phyloP scores from a whole-genome alignment of 2,888 invertebrate genomes.

The Podotricha telesiphe region DNA sequence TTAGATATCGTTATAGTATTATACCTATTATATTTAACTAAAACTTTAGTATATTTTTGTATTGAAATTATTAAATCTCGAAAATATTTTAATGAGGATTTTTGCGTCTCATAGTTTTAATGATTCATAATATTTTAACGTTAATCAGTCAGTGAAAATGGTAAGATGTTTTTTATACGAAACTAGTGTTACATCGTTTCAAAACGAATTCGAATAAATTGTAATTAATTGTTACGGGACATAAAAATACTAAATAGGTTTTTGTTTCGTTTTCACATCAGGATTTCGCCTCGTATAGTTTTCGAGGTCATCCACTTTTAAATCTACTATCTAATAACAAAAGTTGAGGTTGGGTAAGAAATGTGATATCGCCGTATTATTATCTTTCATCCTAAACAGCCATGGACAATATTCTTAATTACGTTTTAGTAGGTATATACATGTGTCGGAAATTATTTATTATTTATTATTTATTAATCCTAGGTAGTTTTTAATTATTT shows the following conservation, averaged over 20 bases:
- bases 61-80: background rate
- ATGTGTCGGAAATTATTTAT: constrained; percentile 14
- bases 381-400: constrained; percentile 37
- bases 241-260: constrained; percentile 28
- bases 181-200: background rate
- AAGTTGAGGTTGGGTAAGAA: constrained; percentile 36
- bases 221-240: constrained; percentile 20
- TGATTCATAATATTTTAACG: too few relatives aligned
- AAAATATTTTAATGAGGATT: too few relatives aligned
- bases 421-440: constrained; percentile 8
- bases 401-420: constrained; percentile 35
- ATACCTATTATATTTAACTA: background rate
- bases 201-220: constrained; percentile 14
- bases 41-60: background rate
- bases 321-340: constrained; percentile 37
- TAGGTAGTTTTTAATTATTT: too few relatives aligned
- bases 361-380: constrained; percentile 38
- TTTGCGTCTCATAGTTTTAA: too few relatives aligned
- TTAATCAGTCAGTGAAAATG: too few relatives aligned
- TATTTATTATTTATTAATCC: too few relatives aligned
- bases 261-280: constrained; percentile 34
- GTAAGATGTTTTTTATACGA: too few relatives aligned
- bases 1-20: constrained; percentile 29
- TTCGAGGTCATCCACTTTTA: constrained; percentile 37
- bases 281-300: constrained; percentile 34